Conservation (phyloP, 2,888 invertebrate species). For the Clistopyga incitator region DNA sequence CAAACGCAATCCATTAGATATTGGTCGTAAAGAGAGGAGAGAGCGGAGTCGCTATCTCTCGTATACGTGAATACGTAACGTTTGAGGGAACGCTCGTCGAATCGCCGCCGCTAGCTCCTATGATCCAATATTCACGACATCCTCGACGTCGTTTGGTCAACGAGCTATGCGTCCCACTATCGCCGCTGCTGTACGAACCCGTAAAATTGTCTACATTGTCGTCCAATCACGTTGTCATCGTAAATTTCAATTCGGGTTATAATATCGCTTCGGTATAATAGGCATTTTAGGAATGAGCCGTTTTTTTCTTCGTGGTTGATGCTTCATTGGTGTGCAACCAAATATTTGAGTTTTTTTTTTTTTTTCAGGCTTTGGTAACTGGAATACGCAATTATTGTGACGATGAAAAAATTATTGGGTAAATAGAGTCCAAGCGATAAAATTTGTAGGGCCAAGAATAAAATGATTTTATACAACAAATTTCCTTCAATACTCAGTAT, state of each 20-base stretch:
- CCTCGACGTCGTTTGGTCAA: conserved; percentile 58
- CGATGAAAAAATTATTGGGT: no score
- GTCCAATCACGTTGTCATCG: conserved; percentile 23
- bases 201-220: conserved; percentile 43
- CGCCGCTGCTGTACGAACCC: conserved; percentile 1
- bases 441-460: no score
- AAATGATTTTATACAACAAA: no score
- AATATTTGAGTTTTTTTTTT: neutral
- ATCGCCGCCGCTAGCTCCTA: conserved; percentile 24
- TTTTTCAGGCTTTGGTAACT: no score
- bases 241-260: neutral
- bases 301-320: no score
- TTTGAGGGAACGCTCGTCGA: conserved; percentile 60
- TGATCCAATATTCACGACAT: conserved; percentile 30
- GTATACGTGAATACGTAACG: conserved; percentile 62
- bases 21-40: conserved; percentile 82
- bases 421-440: no score
- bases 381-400: no score
- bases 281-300: no score
- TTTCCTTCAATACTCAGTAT: no score
- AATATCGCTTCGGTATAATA: neutral
- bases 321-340: neutral
- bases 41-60: conserved; percentile 78
- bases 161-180: conserved; percentile 37
- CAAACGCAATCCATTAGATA: conserved; percentile 84